Evolutionary conservation across 2,888 invertebrate species (phyloP).

Genomic region (Drosophila macrospina): DNA sequence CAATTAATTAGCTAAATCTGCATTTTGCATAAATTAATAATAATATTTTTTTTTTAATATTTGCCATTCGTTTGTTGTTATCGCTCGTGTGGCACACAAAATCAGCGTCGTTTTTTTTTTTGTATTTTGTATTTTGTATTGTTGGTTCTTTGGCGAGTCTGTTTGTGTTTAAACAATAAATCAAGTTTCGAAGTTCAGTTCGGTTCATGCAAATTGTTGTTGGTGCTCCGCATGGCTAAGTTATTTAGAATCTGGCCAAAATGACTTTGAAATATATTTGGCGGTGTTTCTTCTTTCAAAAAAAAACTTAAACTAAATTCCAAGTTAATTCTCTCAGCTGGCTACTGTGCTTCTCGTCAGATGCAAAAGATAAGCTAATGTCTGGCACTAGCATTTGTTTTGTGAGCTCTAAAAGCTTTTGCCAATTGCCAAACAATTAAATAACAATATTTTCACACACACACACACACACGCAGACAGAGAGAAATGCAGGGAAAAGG

Average conservation of each 20-base stretch:
- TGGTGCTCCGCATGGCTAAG: constrained; percentile 46
- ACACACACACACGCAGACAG: neutral
- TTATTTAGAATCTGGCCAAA: constrained; percentile 45
- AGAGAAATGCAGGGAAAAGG: neutral
- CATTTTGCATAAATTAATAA: constrained; percentile 79
- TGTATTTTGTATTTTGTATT: constrained; percentile 25
- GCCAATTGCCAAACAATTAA: constrained; percentile 73
- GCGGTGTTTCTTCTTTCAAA: constrained; percentile 48
- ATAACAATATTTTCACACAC: constrained; percentile 69
- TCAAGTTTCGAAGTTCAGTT: constrained; percentile 51
- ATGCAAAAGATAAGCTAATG: constrained; percentile 25
- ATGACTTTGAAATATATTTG: constrained; percentile 60
- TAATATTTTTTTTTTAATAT: constrained; percentile 58
- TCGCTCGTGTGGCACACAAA: constrained; percentile 48
- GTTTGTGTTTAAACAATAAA: constrained; percentile 61
- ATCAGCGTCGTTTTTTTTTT: constrained; percentile 41
- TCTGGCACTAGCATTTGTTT: constrained; percentile 16
- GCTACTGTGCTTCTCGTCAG: constrained; percentile 50
- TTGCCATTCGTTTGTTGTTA: constrained; percentile 28
- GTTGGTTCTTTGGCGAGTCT: constrained; percentile 14
- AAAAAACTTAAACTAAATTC: constrained; percentile 26
- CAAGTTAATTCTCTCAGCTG: constrained; percentile 43
- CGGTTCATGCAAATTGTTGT: constrained; percentile 48
- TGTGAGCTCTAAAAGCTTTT: constrained; percentile 15
- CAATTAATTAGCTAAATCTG: constrained; percentile 77